phyloP scores from a whole-genome alignment of 2,113 vertebrate species.

The Murina feae region DNA sequence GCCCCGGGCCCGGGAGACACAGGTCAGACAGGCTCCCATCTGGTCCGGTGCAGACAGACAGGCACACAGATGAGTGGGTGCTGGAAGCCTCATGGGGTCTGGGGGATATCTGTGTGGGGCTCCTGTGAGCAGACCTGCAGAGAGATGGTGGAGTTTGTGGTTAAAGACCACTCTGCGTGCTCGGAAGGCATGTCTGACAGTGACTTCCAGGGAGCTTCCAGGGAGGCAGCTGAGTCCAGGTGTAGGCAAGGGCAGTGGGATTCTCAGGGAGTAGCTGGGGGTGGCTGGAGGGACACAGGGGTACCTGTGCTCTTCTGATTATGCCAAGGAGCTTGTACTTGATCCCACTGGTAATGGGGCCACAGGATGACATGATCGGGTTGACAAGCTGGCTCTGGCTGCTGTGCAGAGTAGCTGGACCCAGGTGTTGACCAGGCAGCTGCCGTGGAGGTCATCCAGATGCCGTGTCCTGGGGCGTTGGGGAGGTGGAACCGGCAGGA shows the following conservation, averaged over 20 bases:
- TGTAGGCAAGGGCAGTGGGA: rapidly evolving
- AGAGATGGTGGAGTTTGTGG: background rate
- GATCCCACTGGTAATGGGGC: rapidly evolving
- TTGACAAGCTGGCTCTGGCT: background rate
- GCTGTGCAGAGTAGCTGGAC: background rate
- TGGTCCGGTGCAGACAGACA: background rate
- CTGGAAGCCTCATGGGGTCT: background rate
- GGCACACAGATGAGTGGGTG: background rate
- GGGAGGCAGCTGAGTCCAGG: background rate
- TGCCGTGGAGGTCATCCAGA: rapidly evolving
- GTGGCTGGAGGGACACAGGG: background rate
- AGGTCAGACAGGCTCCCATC: background rate
- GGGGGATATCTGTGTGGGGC: background rate
- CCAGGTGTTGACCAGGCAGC: background rate
- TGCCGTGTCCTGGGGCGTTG: rapidly evolving
- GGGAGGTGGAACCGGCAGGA: background rate
- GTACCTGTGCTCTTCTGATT: background rate
- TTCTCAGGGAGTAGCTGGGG: no score
- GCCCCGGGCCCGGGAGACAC: background rate
- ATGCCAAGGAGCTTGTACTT: background rate
- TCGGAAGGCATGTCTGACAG: background rate
- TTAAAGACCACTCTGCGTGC: background rate
- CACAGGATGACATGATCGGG: rapidly evolving
- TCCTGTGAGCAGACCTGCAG: background rate
- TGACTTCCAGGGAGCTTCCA: rapidly evolving